Conservation (phyloP, 1,140 invertebrate species). For the Littorina saxatilis region DNA sequence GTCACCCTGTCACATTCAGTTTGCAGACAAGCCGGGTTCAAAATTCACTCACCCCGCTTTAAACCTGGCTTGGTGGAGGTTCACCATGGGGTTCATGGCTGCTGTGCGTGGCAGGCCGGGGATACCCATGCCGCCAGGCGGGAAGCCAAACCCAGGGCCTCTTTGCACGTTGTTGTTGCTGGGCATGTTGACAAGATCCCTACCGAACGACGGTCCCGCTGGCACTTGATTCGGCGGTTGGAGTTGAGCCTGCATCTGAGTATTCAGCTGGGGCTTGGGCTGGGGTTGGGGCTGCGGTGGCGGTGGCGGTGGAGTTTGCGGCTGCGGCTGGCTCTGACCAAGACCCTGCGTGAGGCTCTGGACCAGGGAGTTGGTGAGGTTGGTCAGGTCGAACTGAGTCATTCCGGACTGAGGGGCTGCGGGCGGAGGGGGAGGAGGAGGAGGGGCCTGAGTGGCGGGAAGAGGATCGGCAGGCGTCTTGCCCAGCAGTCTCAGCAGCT, state of each 20-base stretch:
- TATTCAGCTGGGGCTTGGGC: background rate
- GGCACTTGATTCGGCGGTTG: background rate
- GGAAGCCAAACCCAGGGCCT: background rate
- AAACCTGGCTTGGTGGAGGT: background rate
- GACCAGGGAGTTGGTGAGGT: too few relatives aligned
- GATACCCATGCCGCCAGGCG: background rate
- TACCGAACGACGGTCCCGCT: background rate
- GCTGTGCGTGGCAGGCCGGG: too few relatives aligned
- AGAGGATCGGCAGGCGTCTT: background rate
- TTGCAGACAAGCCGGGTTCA: too few relatives aligned
- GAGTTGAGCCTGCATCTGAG: background rate
- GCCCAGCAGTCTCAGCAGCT: conserved; percentile 1
- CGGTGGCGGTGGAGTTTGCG: background rate
- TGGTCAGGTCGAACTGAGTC: too few relatives aligned
- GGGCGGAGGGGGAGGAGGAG: too few relatives aligned
- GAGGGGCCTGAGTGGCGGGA: background rate
- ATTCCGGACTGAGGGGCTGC: too few relatives aligned
- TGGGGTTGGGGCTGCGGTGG: background rate
- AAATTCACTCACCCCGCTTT: background rate
- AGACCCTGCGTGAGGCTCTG: too few relatives aligned
- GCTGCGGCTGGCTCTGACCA: background rate
- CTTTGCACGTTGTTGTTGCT: background rate
- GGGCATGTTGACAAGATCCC: background rate
- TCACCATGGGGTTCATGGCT: background rate
- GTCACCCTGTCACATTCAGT: too few relatives aligned